Percentiles rank a stretch among this genome's conserved stretches.
Evolutionary conservation across 2,888 invertebrate species (phyloP).

Genomic region (Thereva nobilitata): DNA sequence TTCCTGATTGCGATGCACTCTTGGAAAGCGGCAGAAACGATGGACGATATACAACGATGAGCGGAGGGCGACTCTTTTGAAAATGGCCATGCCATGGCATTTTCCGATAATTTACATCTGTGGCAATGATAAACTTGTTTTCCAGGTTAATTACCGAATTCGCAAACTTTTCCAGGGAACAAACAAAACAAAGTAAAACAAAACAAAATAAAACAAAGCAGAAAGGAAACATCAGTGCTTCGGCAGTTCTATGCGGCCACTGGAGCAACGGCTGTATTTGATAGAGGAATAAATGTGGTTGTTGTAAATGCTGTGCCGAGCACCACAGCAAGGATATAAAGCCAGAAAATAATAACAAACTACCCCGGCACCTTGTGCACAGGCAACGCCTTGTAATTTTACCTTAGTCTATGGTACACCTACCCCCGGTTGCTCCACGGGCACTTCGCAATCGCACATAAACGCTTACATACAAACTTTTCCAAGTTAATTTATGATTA

Average conservation of each 20-base stretch:
- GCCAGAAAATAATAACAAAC: constrained; percentile 28
- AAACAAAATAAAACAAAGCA: constrained; percentile 1
- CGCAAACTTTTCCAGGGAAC: constrained; percentile 31
- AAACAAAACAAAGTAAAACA: constrained; percentile 18
- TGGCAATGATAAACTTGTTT: constrained; percentile 45
- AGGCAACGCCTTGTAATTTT: constrained; percentile 23
- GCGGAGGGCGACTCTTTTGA: too few relatives aligned
- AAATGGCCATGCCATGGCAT: constrained; percentile 3
- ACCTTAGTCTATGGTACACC: not conserved
- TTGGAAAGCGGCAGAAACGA: too few relatives aligned
- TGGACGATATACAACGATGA: too few relatives aligned
- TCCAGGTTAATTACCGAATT: constrained; percentile 44
- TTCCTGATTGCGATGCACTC: too few relatives aligned
- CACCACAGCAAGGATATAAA: constrained; percentile 15
- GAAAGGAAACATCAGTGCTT: constrained; percentile 20
- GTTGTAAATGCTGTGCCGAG: not conserved
- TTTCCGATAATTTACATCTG: constrained; percentile 45
- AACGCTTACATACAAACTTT: constrained; percentile 4
- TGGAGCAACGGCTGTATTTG: constrained; percentile 28
- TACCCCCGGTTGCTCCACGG: too few relatives aligned
- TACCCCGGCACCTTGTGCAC: not conserved
- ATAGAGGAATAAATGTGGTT: constrained; percentile 19
- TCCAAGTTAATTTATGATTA: constrained; percentile 29
- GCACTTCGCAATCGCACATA: too few relatives aligned
- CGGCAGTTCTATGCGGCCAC: constrained; percentile 12